Percentiles rank a stretch among this genome's conserved stretches.
Conservation (phyloP, 2,113 vertebrate species). For the Siniperca knerii region DNA sequence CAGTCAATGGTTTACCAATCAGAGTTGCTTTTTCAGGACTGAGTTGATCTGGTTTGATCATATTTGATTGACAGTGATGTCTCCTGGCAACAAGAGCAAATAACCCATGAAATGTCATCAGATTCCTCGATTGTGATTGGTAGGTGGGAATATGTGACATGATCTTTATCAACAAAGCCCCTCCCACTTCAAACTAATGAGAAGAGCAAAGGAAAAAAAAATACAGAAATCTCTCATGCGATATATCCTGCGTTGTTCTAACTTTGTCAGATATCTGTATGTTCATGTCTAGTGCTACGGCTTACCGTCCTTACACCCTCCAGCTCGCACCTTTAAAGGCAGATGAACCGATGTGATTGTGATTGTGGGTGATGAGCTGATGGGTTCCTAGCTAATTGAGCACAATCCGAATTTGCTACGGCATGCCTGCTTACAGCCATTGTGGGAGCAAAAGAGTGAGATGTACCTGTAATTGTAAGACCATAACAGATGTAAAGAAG, state of each 20-base stretch:
- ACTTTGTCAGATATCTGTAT: neutral
- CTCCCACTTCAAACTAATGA: neutral
- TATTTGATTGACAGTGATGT: neutral
- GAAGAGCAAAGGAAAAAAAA: no score
- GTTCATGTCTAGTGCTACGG: no score
- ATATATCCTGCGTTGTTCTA: neutral
- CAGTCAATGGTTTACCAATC: neutral
- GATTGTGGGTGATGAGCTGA: neutral
- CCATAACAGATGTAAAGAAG: neutral
- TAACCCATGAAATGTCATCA: neutral
- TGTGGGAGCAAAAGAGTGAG: neutral
- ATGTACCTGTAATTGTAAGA: neutral
- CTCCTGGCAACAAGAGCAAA: neutral
- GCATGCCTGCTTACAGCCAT: neutral
- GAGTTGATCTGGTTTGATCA: neutral
- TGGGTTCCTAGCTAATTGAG: neutral
- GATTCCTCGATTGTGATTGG: neutral
- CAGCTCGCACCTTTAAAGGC: neutral
- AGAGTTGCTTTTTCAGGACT: neutral
- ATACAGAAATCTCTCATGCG: no score
- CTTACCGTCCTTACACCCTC: neutral
- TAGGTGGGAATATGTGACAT: neutral
- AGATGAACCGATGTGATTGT: neutral
- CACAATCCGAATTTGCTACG: neutral
- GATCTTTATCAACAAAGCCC: neutral